These are phyloP conservation scores for Pedionomus torquatus DNA, from an alignment of 2,113 vertebrate genomes.

Conservation along the genomic window DNA sequence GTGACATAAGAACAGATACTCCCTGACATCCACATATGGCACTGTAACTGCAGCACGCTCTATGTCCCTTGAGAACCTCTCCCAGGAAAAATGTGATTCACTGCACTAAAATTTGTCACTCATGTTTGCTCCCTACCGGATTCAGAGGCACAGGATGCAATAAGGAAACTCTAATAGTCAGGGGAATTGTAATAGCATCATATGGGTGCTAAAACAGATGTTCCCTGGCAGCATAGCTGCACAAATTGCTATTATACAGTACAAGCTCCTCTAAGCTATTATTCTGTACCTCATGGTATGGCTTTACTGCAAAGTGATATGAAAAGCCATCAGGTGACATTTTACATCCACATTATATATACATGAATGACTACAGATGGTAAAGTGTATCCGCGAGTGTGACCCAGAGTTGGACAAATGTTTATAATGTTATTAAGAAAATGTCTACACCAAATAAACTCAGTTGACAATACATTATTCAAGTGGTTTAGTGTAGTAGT, in stretches of 20 bases:
- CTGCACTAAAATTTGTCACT: background rate
- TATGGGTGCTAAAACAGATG: background rate
- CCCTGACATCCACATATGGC: background rate
- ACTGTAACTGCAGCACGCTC: background rate
- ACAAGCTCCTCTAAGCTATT: background rate
- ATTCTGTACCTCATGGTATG: background rate
- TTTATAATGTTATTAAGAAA: background rate
- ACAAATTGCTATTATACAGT: background rate
- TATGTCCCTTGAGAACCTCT: background rate
- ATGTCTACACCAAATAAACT: background rate
- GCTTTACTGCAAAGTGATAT: background rate
- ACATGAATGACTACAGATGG: background rate
- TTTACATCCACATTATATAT: background rate
- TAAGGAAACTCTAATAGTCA: background rate
- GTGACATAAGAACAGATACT: background rate
- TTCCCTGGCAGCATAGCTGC: background rate
- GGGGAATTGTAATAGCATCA: background rate
- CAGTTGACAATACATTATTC: background rate
- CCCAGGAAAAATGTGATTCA: background rate
- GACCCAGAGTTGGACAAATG: background rate
- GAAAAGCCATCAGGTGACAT: background rate
- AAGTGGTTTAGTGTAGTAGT: background rate
- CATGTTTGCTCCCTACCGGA: background rate
- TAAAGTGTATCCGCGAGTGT: background rate
- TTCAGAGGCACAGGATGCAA: background rate